phyloP scores from a whole-genome alignment of 2,797 vertebrate genomes.

The Acrossocheilus fasciatus region DNA sequence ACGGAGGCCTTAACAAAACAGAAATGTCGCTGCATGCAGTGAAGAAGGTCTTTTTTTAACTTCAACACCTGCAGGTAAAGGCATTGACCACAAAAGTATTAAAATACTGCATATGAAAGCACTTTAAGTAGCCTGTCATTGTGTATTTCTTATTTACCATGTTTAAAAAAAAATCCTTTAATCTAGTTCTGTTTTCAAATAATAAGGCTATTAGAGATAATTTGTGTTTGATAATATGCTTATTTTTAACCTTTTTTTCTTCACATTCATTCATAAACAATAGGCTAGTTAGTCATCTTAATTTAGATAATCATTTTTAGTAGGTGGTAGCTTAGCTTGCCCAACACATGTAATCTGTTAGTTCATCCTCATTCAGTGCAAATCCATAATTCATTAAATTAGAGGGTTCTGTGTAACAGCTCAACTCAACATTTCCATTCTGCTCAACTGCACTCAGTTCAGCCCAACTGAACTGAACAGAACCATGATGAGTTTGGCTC shows the following conservation, averaged over 20 bases:
- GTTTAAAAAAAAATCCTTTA: not conserved
- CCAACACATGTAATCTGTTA: not conserved
- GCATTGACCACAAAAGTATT: not conserved
- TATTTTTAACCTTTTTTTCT: not conserved
- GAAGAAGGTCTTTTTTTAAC: not conserved
- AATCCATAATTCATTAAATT: not conserved
- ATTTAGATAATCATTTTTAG: not conserved
- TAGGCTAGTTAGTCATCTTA: not conserved
- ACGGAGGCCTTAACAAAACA: not conserved
- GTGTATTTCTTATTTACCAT: too few species aligned
- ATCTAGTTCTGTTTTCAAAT: not conserved
- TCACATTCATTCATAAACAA: not conserved
- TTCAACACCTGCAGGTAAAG: not conserved
- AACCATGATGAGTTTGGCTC: conserved; percentile 27
- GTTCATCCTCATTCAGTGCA: not conserved
- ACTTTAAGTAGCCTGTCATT: not conserved
- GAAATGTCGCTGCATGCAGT: not conserved
- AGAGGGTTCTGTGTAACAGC: not conserved
- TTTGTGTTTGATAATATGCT: not conserved
- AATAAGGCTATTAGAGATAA: not conserved
- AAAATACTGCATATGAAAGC: not conserved
- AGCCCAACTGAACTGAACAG: not conserved
- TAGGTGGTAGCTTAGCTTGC: not conserved
- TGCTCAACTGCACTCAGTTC: not conserved
- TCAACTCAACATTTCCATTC: not conserved